A percentile compares a stretch with the other conserved stretches of the same genome.
Evolutionary conservation across 2,113 vertebrate genomes (phyloP).

Genomic region (Sinocyclocheilus anshuiensis): DNA sequence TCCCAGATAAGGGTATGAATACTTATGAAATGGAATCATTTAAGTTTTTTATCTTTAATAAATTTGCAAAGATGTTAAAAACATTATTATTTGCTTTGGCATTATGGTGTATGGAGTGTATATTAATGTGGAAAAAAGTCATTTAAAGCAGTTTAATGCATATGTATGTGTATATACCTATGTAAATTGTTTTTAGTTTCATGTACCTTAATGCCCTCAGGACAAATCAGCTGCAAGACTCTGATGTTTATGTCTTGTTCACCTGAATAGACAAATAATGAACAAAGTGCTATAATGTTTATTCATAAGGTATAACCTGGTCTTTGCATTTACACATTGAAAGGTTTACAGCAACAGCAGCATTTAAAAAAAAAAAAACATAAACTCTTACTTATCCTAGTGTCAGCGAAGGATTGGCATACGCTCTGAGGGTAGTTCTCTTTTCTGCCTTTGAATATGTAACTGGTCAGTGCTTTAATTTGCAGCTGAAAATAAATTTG

Average conservation of each 20-base stretch:
- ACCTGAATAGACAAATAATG: constrained; percentile 63
- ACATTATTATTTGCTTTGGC: too few relatives aligned
- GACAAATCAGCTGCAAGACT: constrained; percentile 79
- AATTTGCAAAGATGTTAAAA: too few relatives aligned
- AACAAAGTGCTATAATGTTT: background rate
- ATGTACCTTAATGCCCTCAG: constrained; percentile 82
- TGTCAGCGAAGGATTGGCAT: constrained; percentile 78
- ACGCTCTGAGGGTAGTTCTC: constrained; percentile 85
- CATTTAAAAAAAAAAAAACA: too few relatives aligned
- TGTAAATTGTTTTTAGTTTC: background rate
- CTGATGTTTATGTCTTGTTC: constrained; percentile 80
- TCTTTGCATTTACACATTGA: background rate
- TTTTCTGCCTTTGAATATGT: constrained; percentile 87
- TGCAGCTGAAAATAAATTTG: constrained; percentile 75
- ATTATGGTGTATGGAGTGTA: too few relatives aligned
- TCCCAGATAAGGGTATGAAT: too few relatives aligned
- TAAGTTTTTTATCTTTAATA: too few relatives aligned
- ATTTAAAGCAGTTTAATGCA: background rate
- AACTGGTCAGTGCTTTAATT: constrained; percentile 84
- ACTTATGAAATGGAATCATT: too few relatives aligned
- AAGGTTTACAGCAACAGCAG: background rate
- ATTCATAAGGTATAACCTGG: background rate
- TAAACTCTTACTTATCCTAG: constrained; percentile 77
- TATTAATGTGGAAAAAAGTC: too few relatives aligned
- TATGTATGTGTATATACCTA: background rate